Conservation (phyloP, 2,888 invertebrate genomes). For the Drosophila macrothrix region DNA sequence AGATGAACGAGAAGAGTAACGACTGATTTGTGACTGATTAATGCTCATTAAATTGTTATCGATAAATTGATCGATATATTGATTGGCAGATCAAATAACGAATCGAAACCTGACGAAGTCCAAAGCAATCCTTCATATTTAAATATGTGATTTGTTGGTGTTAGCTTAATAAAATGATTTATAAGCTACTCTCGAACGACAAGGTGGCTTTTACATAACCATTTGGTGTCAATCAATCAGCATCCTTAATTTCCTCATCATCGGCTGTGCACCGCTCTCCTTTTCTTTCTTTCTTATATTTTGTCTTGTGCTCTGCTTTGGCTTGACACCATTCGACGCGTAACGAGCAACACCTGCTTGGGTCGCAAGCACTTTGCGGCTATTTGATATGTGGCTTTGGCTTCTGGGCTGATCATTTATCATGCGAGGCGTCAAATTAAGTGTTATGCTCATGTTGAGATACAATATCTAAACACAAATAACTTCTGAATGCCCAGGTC, state of each 20-base stretch:
- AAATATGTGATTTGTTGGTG: not conserved
- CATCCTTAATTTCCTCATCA: constrained; percentile 30
- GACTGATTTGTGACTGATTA: not conserved
- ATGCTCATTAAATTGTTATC: not conserved
- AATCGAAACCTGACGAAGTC: not conserved
- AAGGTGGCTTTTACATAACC: not conserved
- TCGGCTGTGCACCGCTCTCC: not conserved
- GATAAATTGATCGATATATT: not conserved
- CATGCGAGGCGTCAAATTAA: constrained; percentile 61
- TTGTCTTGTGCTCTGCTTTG: not conserved
- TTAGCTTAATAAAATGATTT: not conserved
- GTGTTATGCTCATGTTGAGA: constrained; percentile 51
- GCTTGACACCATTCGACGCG: constrained; percentile 23
- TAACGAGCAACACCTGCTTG: constrained; percentile 52
- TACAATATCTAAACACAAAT: constrained; percentile 52
- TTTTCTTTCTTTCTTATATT: not conserved
- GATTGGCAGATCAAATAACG: not conserved
- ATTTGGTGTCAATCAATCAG: constrained; percentile 34
- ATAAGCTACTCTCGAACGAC: not conserved
- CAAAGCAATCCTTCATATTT: not conserved
- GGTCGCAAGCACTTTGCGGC: constrained; percentile 29
- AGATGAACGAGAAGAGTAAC: not conserved
- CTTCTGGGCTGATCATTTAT: constrained; percentile 47
- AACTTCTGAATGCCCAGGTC: constrained; percentile 28
- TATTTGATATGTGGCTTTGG: constrained; percentile 46